Percentiles rank a stretch among this genome's conserved stretches.
Conservation (phyloP, 1,140 invertebrate species). For the Lerema accius region DNA sequence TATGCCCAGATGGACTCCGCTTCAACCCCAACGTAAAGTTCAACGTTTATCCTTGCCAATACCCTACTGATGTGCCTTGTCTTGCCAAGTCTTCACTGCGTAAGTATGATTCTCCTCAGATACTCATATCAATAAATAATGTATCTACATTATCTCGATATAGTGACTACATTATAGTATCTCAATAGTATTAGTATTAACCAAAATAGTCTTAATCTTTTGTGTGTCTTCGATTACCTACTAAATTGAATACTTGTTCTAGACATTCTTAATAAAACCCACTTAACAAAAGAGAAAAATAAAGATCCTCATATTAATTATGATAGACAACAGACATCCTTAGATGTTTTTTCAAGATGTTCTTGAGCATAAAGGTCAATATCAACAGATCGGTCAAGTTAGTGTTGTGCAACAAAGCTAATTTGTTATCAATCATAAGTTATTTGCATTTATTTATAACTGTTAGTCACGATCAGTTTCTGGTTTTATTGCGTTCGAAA, state of each 20-base stretch:
- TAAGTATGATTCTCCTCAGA: constrained; percentile 82
- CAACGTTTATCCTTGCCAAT: constrained; percentile 91
- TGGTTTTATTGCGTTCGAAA: neutral
- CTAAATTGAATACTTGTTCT: too few species aligned
- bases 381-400: constrained; percentile 25
- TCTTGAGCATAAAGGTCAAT: constrained; percentile 17
- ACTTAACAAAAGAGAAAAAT: too few species aligned
- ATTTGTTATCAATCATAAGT: constrained; percentile 8
- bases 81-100: constrained; percentile 86
- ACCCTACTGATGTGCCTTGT: constrained; percentile 92
- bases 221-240: too few species aligned
- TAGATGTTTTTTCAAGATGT: neutral
- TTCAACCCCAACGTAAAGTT: constrained; percentile 89
- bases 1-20: constrained; percentile 92
- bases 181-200: too few species aligned
- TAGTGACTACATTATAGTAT: too few species aligned
- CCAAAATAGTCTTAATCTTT: too few species aligned
- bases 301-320: too few species aligned
- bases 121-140: too few species aligned
- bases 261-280: too few species aligned
- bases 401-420: constrained; percentile 21
- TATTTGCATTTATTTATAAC: constrained; percentile 13
- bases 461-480: constrained; percentile 3
- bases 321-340: constrained; percentile 3
- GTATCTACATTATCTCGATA: too few species aligned